Conservation (phyloP, 2,888 invertebrate species). For the Macaria liturata region DNA sequence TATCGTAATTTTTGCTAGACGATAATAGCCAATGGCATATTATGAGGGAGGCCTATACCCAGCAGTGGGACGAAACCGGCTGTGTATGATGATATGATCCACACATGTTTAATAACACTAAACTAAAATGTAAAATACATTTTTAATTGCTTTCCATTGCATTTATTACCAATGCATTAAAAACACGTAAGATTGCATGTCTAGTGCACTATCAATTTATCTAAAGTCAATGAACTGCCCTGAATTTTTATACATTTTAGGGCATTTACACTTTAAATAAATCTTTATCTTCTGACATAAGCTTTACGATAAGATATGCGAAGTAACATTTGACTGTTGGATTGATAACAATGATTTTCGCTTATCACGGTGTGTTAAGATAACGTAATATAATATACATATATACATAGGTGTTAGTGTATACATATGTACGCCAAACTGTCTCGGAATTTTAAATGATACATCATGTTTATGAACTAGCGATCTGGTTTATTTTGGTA, state of each 20-base stretch:
- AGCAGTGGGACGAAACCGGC: no score
- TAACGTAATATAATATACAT: no score
- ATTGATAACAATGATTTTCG: conserved; percentile 7
- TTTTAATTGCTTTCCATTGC: no score
- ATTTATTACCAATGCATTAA: no score
- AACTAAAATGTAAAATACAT: no score
- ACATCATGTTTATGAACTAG: background rate
- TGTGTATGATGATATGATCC: no score
- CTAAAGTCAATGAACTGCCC: conserved; percentile 19
- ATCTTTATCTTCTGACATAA: conserved; percentile 19
- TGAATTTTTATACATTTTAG: conserved; percentile 9
- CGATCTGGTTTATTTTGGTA: no score
- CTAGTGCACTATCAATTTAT: background rate
- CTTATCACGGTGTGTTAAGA: background rate
- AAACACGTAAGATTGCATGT: background rate
- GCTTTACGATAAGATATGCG: conserved; percentile 20
- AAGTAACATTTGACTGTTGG: conserved; percentile 9
- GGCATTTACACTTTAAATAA: conserved; percentile 2
- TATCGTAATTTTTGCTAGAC: no score
- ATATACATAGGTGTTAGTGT: background rate
- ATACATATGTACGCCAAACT: conserved; percentile 11
- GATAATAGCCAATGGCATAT: no score
- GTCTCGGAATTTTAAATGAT: conserved; percentile 6
- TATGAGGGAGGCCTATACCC: no score
- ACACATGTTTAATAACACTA: no score